Evolutionary conservation across 2,888 invertebrate genomes (phyloP).

Genomic region (Protula sp.): DNA sequence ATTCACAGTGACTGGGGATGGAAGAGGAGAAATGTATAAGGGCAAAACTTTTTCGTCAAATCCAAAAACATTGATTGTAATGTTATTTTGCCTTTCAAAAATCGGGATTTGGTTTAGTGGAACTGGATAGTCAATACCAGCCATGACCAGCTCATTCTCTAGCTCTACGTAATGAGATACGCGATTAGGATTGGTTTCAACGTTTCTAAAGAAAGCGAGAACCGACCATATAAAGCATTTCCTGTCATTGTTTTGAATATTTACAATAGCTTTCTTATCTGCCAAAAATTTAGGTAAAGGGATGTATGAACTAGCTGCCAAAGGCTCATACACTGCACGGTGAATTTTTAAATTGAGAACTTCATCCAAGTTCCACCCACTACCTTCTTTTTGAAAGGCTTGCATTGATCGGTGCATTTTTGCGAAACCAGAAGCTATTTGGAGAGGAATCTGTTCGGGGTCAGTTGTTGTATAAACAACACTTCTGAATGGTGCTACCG

Average conservation of each 20-base stretch:
- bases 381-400: too few relatives aligned
- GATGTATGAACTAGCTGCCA: conserved; percentile 18
- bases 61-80: conserved; percentile 16
- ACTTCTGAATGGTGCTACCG: too few relatives aligned
- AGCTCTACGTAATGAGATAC: conserved; percentile 9
- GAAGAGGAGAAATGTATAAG: conserved; percentile 11
- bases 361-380: neutral
- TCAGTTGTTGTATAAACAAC: too few relatives aligned
- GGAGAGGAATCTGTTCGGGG: too few relatives aligned
- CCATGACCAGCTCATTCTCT: conserved; percentile 6
- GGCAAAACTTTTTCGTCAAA: conserved; percentile 15
- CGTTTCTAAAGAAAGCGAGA: too few relatives aligned
- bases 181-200: too few relatives aligned
- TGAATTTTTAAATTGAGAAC: conserved; percentile 3
- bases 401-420: too few relatives aligned
- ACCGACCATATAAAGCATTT: conserved; percentile 24
- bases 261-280: conserved; percentile 21
- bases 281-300: conserved; percentile 14
- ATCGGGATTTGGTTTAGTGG: conserved; percentile 9
- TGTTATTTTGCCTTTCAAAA: conserved; percentile 16
- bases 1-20: conserved; percentile 4
- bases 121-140: conserved; percentile 13
- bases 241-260: conserved; percentile 24
- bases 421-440: too few relatives aligned
- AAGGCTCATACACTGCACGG: conserved; percentile 18